Conservation (phyloP, 92 coral and sea anemone species). For the Porites evermanni region DNA sequence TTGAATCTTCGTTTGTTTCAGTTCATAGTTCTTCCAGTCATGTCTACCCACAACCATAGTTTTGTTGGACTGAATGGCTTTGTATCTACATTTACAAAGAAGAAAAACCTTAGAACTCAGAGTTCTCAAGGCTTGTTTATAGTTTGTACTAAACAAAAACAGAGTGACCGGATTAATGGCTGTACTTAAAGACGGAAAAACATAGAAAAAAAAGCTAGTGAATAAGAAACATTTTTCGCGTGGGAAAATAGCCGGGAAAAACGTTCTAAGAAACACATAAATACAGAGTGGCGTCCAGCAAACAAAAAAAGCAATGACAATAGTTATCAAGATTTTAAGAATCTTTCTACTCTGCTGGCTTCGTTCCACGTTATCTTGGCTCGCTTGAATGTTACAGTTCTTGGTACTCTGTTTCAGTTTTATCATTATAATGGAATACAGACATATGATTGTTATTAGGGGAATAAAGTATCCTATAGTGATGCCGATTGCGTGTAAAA, state of each 20-base stretch:
- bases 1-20: neutral
- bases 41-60: neutral
- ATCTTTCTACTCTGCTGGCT: neutral
- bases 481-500: neutral
- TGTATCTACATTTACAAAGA: neutral
- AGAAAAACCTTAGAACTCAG: neutral
- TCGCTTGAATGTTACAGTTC: neutral
- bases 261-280: neutral
- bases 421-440: neutral
- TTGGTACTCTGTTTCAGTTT: neutral
- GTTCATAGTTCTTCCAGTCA: neutral
- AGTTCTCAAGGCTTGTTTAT: neutral
- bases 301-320: neutral
- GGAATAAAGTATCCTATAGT: neutral
- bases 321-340: neutral
- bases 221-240: neutral
- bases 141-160: neutral
- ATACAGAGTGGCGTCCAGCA: constrained; percentile 1
- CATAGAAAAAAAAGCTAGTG: neutral
- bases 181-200: neutral
- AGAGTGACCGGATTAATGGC: neutral
- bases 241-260: neutral
- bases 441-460: neutral
- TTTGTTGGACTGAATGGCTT: neutral
- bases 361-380: neutral